These are phyloP conservation scores for Brachylomia viminalis DNA, from an alignment of 2,888 invertebrate species.

Conservation along the genomic window DNA sequence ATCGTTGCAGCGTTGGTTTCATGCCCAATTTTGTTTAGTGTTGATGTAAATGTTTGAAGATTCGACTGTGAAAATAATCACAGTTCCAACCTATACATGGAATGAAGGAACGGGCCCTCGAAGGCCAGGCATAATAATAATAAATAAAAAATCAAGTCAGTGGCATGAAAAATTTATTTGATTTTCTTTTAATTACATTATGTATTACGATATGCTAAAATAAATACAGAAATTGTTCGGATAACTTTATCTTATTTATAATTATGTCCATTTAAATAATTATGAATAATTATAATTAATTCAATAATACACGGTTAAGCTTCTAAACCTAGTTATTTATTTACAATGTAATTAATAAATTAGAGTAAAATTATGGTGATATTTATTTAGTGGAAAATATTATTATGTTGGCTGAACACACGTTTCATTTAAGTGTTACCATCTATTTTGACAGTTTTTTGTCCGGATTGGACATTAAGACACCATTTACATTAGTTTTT, in stretches of 20 bases:
- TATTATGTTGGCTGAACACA: constrained; percentile 66
- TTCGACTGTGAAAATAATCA: background rate
- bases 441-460: constrained; percentile 24
- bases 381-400: constrained; percentile 58
- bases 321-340: constrained; percentile 85
- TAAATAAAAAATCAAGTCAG: constrained; percentile 76
- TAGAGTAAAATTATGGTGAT: constrained; percentile 73
- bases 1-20: too few relatives aligned
- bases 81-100: background rate
- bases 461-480: constrained; percentile 27
- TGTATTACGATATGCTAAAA: constrained; percentile 86
- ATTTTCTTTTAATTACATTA: constrained; percentile 89
- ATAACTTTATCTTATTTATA: constrained; percentile 83
- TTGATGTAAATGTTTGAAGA: too few relatives aligned
- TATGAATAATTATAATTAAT: constrained; percentile 78
- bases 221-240: constrained; percentile 89
- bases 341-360: constrained; percentile 85
- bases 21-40: background rate
- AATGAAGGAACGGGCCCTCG: background rate
- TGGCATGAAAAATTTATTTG: constrained; percentile 90
- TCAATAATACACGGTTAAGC: constrained; percentile 84
- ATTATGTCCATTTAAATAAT: constrained; percentile 86
- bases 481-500: constrained; percentile 25
- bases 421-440: constrained; percentile 45
- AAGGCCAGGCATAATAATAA: too few relatives aligned